These are phyloP conservation scores for Dromiciops gliroides DNA, from an alignment of 2,113 vertebrate species.

Conservation along the genomic window DNA sequence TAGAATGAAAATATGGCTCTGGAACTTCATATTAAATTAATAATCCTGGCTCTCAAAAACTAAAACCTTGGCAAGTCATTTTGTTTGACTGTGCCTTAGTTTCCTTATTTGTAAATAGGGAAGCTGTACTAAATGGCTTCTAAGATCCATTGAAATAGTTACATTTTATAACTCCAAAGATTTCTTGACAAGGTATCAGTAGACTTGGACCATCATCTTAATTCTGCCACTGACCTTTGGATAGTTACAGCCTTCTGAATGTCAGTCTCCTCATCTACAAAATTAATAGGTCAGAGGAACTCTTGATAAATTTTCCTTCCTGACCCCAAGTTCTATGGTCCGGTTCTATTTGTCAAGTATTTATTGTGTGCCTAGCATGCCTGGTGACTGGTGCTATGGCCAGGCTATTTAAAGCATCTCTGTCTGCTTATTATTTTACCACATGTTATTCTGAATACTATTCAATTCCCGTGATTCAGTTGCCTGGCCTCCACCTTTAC, in stretches of 20 bases:
- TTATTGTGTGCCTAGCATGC: background rate
- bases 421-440: background rate
- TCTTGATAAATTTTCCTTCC: background rate
- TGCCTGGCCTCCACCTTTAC: background rate
- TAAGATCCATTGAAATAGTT: background rate
- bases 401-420: background rate
- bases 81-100: background rate
- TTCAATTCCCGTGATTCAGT: background rate
- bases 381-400: background rate
- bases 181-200: background rate
- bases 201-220: background rate
- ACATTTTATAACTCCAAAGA: background rate
- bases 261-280: background rate
- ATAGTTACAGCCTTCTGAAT: background rate
- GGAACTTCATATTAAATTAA: background rate
- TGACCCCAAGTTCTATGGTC: background rate
- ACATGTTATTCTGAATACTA: background rate
- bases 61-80: background rate
- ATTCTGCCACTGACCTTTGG: background rate
- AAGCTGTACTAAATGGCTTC: background rate
- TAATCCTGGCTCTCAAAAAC: background rate
- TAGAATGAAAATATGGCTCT: background rate
- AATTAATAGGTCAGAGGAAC: background rate
- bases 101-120: background rate
- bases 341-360: background rate